Base-by-base conservation (phyloP, 23 tunicate species). In the Clavelina lepadiformis region DNA sequence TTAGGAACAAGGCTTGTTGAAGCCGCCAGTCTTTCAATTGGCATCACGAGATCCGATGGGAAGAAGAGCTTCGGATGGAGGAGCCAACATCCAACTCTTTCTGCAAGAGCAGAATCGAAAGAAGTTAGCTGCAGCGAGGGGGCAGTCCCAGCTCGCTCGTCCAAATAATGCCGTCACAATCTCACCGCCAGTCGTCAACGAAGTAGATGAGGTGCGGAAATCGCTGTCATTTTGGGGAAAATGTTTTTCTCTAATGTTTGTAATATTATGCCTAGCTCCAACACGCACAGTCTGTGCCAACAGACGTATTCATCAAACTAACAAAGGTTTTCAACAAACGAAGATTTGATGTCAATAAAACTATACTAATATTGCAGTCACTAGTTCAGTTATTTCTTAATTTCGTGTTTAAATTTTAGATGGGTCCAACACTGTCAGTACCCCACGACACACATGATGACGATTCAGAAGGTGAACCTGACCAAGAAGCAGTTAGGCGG, bases 51-150 rank as follows among this genome's bases (percentile, higher is more conserved):
- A 77, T 35, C 77, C 85, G 30, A 86, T 71, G 80, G 95, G 85
- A 33, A 64, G 95, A 31, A 61, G 95, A 31, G 83, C 83, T 18
- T 86, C 95, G 0, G 95, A 86, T 57, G 95, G 95, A 3, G 95
- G 95, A 29, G 95, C 95, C 67, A 86, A 86, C 51, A 86, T 86
- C 62, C 95, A 77, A 6, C 63, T 86, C 36, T 86, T 86, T 51
- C 46, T 75, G 66, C 85, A 86, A 51, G 83, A 69, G 47, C 61
- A 59, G 13, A 67, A 38, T 36, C 73, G 61, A 22, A 68, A 78
- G 60, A 72, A 72, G 33, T 31, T 75, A 34, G 60, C 69, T 25
- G 33, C 72, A 1, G 56, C 75, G 21, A 28, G 50, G 23, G 66
- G 65, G 29, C 84, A 78, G 67, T 78, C 84, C 30, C 84, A 78